Base-by-base conservation (phyloP, 2,797 vertebrate species). In the Falco berigora region DNA sequence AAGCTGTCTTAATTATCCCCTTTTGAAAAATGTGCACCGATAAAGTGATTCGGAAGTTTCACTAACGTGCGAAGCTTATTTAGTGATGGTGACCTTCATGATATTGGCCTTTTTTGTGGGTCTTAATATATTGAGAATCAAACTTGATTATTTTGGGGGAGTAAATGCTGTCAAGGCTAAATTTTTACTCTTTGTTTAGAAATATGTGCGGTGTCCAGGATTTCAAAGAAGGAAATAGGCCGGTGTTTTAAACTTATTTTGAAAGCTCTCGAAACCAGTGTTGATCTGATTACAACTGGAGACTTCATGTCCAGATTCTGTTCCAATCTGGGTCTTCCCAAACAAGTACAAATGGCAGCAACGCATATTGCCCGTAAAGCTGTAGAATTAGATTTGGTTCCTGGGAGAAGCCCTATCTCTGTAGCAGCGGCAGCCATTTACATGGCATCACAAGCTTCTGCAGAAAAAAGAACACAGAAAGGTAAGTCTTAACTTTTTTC, bases 191-290 rank as follows among this genome's bases (percentile, higher is more conserved):
- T 92, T 91, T 75, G 38, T 98, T 93, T 93, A 99, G 99, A 99
- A 98, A 99, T 99, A 97, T 99, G 99, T 72, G 99, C 99, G 0
- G 99, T 99, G 78, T 99, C 99, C 90, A 98, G 99, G 82, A 99
- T 99, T 98, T 99, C 99, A 55, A 99, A 99, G 98, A 99, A 99
- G 95, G 99, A 99, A 98, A 99, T 99, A 47, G 99, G 99, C 27
- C 98, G 99, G 32, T 99, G 99, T 97, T 99, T 99, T 96, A 99
- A 99, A 91, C 98, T 98, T 32, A 98, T 98, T 97, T 98, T 99
- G 97, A 99, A 99, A 98, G 99, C 99, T 28, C 98, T 99, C 64
- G 99, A 99, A 98, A 99, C 99, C 61, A 99, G 99, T 30, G 99
- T 99, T 96, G 99, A 99, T 98, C 98, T 99, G 96, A 99, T 99